phyloP scores from a whole-genome alignment of 2,113 vertebrate genomes.

The Cyphomyrus discorhynchus region DNA sequence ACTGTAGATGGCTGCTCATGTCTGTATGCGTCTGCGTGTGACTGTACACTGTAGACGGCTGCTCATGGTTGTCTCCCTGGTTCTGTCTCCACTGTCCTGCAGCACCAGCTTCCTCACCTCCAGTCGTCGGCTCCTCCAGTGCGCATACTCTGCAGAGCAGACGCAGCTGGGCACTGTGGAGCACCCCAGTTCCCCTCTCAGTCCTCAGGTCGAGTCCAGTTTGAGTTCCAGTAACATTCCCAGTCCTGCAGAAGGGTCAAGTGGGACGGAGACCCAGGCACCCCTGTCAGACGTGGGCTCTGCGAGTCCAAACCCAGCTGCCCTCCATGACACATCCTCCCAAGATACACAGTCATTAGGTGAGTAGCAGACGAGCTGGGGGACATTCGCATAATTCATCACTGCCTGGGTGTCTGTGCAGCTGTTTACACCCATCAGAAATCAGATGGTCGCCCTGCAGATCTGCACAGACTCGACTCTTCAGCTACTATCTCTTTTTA shows the following conservation, averaged over 20 bases:
- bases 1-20: not conserved
- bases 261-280: slow-evolving; percentile 37
- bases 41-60: not conserved
- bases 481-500: not conserved
- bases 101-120: slow-evolving; percentile 63
- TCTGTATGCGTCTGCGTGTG: not conserved
- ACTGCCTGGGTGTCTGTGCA: not conserved
- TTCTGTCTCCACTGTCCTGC: not conserved
- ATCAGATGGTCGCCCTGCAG: not conserved
- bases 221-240: slow-evolving; percentile 55
- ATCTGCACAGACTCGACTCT: not conserved
- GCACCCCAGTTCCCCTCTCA: slow-evolving; percentile 48
- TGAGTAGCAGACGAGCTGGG: slow-evolving; percentile 14
- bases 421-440: not conserved
- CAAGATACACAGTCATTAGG: slow-evolving; percentile 67
- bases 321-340: slow-evolving; percentile 57
- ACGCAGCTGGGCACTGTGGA: slow-evolving; percentile 45
- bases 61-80: not conserved
- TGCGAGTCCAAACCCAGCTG: slow-evolving; percentile 46
- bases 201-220: slow-evolving; percentile 48
- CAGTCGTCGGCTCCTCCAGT: slow-evolving; percentile 49
- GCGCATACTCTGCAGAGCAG: slow-evolving; percentile 47
- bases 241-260: slow-evolving; percentile 48
- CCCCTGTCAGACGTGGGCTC: slow-evolving; percentile 37
- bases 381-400: not conserved